A percentile compares a stretch with the other conserved stretches of the same genome.
These are phyloP conservation scores for Merodon equestris DNA, from an alignment of 2,888 invertebrate genomes.

Conservation along the genomic window DNA sequence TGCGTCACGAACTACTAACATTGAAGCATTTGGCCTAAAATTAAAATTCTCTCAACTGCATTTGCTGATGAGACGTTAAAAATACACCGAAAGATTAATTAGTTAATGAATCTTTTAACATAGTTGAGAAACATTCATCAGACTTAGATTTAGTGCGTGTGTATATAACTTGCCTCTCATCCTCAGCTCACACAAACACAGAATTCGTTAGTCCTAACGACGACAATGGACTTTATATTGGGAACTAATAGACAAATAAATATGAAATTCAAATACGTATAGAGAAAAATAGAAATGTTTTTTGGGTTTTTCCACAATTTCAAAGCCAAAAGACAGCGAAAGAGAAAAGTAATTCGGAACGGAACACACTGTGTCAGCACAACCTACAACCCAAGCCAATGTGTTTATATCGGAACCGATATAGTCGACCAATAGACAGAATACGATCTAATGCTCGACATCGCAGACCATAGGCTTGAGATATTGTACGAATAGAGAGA, in stretches of 20 bases:
- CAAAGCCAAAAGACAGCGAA: constrained; percentile 64
- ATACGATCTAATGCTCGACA: constrained; percentile 14
- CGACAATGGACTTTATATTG: neutral
- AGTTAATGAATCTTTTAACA: no score
- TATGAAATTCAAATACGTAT: constrained; percentile 46
- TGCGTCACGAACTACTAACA: no score
- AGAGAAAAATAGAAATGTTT: neutral
- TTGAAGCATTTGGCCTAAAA: no score
- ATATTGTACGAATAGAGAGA: neutral
- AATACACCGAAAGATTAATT: no score
- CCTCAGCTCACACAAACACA: no score
- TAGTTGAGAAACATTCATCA: no score
- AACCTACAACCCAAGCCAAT: constrained; percentile 15
- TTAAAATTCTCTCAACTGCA: no score
- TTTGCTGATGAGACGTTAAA: no score
- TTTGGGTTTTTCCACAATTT: constrained; percentile 66
- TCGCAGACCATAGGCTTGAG: no score
- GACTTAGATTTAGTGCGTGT: no score
- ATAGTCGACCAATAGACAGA: constrained; percentile 7
- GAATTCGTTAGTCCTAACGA: neutral
- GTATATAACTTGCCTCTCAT: no score
- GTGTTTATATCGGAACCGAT: constrained; percentile 7
- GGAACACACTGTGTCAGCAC: constrained; percentile 10
- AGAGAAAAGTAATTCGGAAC: constrained; percentile 53
- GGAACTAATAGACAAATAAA: constrained; percentile 16